phyloP scores from a whole-genome alignment of 2,797 vertebrate species.

The Otolemur crassicaudatus region DNA sequence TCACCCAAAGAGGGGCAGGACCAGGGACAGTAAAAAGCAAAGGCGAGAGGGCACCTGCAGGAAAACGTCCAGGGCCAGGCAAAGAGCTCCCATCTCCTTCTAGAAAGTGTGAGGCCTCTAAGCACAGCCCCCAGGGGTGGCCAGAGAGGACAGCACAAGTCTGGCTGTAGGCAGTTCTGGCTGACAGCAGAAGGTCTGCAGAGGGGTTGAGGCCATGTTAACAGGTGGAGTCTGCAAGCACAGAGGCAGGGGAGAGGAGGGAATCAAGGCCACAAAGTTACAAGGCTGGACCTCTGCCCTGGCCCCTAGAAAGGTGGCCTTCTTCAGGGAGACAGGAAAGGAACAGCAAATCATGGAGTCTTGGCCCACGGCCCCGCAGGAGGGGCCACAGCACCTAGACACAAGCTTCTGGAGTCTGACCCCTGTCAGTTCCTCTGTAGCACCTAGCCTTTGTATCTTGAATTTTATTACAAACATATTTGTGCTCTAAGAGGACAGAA shows the following conservation, averaged over 20 bases:
- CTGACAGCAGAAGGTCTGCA: neutral
- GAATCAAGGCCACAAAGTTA: neutral
- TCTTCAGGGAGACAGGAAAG: neutral
- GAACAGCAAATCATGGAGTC: neutral
- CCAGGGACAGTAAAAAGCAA: neutral
- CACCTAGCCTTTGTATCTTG: neutral
- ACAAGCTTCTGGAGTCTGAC: neutral
- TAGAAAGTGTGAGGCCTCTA: neutral
- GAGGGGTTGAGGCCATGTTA: no score
- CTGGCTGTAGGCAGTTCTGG: neutral
- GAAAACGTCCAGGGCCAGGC: neutral
- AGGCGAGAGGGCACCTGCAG: neutral
- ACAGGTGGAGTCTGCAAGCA: neutral
- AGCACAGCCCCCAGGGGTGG: neutral
- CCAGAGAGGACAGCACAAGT: neutral
- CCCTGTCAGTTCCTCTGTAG: neutral
- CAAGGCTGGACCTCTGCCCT: neutral
- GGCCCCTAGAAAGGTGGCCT: neutral
- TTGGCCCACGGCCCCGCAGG: neutral
- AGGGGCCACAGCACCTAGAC: neutral
- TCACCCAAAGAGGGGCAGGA: neutral
- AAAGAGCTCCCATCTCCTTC: neutral
- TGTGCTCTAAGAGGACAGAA: neutral
- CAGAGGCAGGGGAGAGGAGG: rapidly evolving
- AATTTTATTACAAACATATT: neutral